phyloP scores from a whole-genome alignment of 1,140 invertebrate species.

The Drosophila bifasciata region DNA sequence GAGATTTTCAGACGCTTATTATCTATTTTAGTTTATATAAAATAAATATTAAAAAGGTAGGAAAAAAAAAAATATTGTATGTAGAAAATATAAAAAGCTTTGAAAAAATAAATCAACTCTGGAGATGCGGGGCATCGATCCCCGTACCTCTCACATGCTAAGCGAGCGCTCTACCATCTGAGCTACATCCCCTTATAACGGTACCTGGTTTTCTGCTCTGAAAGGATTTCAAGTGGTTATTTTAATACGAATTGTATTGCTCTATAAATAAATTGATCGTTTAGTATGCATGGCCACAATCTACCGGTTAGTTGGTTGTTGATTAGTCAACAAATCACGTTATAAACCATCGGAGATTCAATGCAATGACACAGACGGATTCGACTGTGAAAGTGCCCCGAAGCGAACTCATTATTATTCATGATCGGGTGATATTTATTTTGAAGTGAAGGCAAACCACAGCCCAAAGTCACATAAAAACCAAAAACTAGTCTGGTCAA shows the following conservation, averaged over 20 bases:
- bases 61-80: too few species aligned
- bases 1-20: too few species aligned
- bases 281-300: constrained; percentile 39
- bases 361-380: constrained; percentile 32
- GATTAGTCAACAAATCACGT: constrained; percentile 13
- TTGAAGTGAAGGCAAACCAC: not conserved
- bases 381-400: constrained; percentile 2
- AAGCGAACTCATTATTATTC: constrained; percentile 3
- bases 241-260: not conserved
- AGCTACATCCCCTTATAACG: constrained; percentile 86
- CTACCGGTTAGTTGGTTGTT: not conserved
- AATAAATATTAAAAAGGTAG: not conserved
- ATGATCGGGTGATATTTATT: not conserved
- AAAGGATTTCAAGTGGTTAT: not conserved
- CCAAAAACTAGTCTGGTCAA: too few species aligned
- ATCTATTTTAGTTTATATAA: too few species aligned
- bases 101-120: constrained; percentile 1
- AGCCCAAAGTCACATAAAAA: not conserved
- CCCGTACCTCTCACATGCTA: constrained; percentile 93
- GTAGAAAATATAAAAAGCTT: too few species aligned
- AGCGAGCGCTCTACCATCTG: constrained; percentile 94
- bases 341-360: constrained; percentile 1
- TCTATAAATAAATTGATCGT: constrained; percentile 6
- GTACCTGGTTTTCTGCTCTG: not conserved
- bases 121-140: constrained; percentile 90